A percentile compares a stretch with the other conserved stretches of the same genome.
phyloP scores from a whole-genome alignment of 2,797 vertebrate genomes.

The Acipenser transmontanus region DNA sequence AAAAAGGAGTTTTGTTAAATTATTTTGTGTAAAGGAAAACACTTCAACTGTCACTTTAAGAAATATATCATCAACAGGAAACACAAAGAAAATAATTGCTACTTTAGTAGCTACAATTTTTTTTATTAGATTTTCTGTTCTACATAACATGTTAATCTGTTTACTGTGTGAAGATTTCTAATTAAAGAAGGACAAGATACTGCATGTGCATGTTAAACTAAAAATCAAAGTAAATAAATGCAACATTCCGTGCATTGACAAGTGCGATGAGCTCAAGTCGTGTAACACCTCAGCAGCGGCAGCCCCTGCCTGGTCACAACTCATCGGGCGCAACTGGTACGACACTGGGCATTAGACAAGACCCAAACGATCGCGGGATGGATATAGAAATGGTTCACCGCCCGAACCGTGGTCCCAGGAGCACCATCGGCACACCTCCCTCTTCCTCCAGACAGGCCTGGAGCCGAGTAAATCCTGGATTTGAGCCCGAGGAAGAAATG shows the following conservation, averaged over 20 bases:
- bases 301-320: constrained; percentile 35
- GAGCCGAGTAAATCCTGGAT: constrained; percentile 91
- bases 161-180: too few species aligned
- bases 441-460: constrained; percentile 83
- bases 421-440: constrained; percentile 56
- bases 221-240: background rate
- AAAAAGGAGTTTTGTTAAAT: too few species aligned
- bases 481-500: constrained; percentile 85
- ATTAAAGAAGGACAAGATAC: too few species aligned
- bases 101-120: too few species aligned
- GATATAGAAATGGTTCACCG: constrained; percentile 71
- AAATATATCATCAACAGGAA: too few species aligned
- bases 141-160: too few species aligned
- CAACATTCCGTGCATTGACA: constrained; percentile 10
- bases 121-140: too few species aligned
- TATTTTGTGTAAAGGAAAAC: too few species aligned
- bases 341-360: constrained; percentile 33
- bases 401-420: constrained; percentile 58
- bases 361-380: constrained; percentile 50
- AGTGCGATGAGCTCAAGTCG: constrained; percentile 53
- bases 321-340: constrained; percentile 13
- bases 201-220: too few species aligned
- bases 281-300: constrained; percentile 51
- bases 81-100: too few species aligned
- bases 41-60: too few species aligned